Evolutionary conservation across 2,113 vertebrate genomes (phyloP).

Genomic region (Pygathrix nemaeus): DNA sequence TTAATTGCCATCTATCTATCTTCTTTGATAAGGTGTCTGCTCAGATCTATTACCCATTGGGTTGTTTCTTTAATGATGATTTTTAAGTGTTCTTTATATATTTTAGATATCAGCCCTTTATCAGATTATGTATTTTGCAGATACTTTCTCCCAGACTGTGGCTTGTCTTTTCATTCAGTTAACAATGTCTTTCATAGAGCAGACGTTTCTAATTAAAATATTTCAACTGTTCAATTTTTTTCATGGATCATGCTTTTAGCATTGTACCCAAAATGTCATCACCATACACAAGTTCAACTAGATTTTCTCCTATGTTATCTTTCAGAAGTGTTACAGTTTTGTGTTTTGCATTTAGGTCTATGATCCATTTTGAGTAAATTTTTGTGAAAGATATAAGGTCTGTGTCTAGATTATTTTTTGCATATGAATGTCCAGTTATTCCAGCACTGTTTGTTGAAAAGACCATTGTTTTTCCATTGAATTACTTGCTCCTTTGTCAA

Average conservation of each 20-base stretch:
- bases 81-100: neutral
- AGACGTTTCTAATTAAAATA: neutral
- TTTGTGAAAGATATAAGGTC: neutral
- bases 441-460: neutral
- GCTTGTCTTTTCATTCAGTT: neutral
- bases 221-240: neutral
- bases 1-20: neutral
- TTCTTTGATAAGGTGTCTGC: neutral
- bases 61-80: no score
- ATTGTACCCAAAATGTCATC: neutral
- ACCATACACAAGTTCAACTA: neutral
- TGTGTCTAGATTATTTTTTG: neutral
- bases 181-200: neutral
- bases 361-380: neutral
- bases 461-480: neutral
- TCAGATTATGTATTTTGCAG: slow-evolving; percentile 7
- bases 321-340: neutral
- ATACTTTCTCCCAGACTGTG: neutral
- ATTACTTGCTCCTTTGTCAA: neutral
- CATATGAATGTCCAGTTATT: neutral
- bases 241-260: neutral
- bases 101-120: slow-evolving; percentile 23
- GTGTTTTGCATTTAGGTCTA: neutral
- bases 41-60: neutral
- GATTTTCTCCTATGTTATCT: neutral